A percentile compares a stretch with the other conserved stretches of the same genome.
Evolutionary conservation across 2,888 invertebrate species (phyloP).

Genomic region (Sarcophaga carnaria): DNA sequence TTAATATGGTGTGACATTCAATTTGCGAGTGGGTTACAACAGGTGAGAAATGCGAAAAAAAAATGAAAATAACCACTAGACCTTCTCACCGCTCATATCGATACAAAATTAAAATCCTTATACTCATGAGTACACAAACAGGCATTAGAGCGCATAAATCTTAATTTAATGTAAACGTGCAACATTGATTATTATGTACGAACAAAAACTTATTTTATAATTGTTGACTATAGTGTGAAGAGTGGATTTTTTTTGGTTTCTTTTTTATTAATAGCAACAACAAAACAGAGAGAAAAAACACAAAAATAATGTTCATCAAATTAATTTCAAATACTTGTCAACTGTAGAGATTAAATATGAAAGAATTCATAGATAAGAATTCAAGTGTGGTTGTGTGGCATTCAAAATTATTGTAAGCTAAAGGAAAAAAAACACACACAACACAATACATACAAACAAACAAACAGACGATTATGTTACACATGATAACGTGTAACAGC

Average conservation of each 20-base stretch:
- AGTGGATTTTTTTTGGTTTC: background rate
- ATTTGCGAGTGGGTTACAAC: slow-evolving; percentile 14
- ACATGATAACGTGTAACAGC: background rate
- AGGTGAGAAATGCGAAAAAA: slow-evolving; percentile 14
- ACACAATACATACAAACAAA: background rate
- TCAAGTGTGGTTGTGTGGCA: background rate
- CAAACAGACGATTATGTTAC: background rate
- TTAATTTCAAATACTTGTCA: slow-evolving; percentile 33
- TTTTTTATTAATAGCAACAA: background rate
- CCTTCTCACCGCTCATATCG: background rate
- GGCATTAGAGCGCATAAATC: slow-evolving; percentile 33
- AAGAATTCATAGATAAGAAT: slow-evolving; percentile 13
- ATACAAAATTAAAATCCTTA: background rate
- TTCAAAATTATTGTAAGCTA: background rate
- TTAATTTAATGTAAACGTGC: slow-evolving; percentile 42
- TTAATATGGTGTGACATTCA: slow-evolving; percentile 59
- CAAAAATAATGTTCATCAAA: slow-evolving; percentile 1
- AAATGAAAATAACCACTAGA: background rate
- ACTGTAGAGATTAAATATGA: slow-evolving; percentile 26
- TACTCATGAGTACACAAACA: background rate
- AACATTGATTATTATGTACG: slow-evolving; percentile 23
- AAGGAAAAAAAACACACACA: background rate
- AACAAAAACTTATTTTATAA: slow-evolving; percentile 30
- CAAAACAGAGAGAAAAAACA: background rate
- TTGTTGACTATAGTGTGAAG: slow-evolving; percentile 5